These are phyloP conservation scores for Abrostola triplasia DNA, from an alignment of 2,888 invertebrate genomes.

Conservation along the genomic window DNA sequence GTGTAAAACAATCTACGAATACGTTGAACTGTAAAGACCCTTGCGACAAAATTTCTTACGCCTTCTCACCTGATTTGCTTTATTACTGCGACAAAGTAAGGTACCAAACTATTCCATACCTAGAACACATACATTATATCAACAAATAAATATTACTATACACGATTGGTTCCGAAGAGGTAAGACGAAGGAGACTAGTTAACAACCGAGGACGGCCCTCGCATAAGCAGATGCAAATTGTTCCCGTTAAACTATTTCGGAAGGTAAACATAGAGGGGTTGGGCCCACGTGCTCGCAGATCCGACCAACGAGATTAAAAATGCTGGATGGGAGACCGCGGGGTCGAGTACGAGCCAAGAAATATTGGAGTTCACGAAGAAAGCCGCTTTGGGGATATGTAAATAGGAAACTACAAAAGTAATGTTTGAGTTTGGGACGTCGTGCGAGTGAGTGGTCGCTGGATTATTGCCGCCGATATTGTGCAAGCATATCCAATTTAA, in stretches of 20 bases:
- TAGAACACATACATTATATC: conserved; percentile 42
- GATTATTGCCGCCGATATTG: conserved; percentile 77
- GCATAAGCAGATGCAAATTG: conserved; percentile 88
- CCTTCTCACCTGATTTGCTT: neutral
- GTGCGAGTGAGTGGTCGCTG: conserved; percentile 76
- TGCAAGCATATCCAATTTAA: conserved; percentile 73
- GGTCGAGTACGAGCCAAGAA: conserved; percentile 80
- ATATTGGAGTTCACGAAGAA: conserved; percentile 86
- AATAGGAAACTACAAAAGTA: conserved; percentile 86
- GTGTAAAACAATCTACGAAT: too few species aligned
- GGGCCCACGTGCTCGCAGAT: conserved; percentile 83
- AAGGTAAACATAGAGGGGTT: conserved; percentile 86
- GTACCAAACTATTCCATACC: conserved; percentile 12
- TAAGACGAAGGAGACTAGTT: conserved; percentile 77
- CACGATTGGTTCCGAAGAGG: conserved; percentile 57
- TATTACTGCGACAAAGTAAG: neutral
- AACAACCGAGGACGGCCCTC: conserved; percentile 84
- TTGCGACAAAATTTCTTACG: neutral
- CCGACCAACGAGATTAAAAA: conserved; percentile 87
- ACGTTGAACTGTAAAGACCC: too few species aligned
- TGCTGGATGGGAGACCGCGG: conserved; percentile 84
- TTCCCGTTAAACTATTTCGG: conserved; percentile 88
- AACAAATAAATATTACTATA: conserved; percentile 48
- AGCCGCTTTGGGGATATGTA: conserved; percentile 87
- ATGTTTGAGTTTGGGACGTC: conserved; percentile 83